Percentiles rank a stretch among this genome's conserved stretches.
Evolutionary conservation across 2,888 invertebrate species (phyloP).

Genomic region (Holacanthella duospinosa): DNA sequence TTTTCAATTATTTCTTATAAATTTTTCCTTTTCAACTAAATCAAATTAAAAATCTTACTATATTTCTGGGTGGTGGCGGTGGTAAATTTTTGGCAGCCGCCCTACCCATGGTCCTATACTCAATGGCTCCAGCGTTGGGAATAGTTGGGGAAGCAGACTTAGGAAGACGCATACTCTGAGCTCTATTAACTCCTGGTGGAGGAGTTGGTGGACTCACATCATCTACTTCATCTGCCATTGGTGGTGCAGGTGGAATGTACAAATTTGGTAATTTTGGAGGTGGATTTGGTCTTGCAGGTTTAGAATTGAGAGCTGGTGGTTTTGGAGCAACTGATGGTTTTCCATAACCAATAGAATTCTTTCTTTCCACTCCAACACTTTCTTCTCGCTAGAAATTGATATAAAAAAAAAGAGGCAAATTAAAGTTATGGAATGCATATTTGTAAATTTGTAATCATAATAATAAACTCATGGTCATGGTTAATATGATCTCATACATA

Average conservation of each 20-base stretch:
- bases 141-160: constrained; percentile 48
- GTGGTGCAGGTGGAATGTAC: constrained; percentile 32
- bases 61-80: constrained; percentile 37
- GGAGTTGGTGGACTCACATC: constrained; percentile 26
- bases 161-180: constrained; percentile 75
- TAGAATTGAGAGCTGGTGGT: constrained; percentile 51
- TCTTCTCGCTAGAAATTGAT: background rate
- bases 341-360: constrained; percentile 48
- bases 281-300: constrained; percentile 30
- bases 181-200: constrained; percentile 52
- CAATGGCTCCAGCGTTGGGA: constrained; percentile 29
- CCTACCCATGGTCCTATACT: constrained; percentile 33
- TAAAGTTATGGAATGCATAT: background rate
- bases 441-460: background rate
- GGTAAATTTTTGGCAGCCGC: constrained; percentile 21
- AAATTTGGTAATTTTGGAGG: constrained; percentile 34
- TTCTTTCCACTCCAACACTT: background rate
- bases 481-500: background rate
- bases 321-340: constrained; percentile 77
- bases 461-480: too few relatives aligned
- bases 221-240: constrained; percentile 4
- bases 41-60: too few relatives aligned
- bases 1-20: constrained; percentile 1
- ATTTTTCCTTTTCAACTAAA: too few relatives aligned
- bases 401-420: background rate